Evolutionary conservation across 1,140 invertebrate species (phyloP).

Genomic region (Drosophila parabipectinata): DNA sequence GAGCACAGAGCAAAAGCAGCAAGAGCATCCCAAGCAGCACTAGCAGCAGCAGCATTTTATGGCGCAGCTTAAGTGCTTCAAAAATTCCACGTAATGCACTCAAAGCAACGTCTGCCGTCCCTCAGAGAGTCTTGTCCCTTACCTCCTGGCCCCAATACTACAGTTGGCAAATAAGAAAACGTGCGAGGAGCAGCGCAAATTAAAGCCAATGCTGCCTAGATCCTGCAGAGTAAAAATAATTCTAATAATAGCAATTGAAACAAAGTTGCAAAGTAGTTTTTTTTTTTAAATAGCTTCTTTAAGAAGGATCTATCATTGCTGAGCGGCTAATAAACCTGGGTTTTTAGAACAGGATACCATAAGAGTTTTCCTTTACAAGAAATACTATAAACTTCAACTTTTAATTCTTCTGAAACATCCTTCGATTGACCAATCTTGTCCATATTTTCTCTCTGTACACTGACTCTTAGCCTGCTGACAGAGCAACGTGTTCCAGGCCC

Average conservation of each 20-base stretch:
- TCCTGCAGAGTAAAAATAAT: constrained; percentile 7
- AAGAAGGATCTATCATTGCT: neutral
- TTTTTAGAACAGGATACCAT: neutral
- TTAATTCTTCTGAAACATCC: no score
- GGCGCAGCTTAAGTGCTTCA: constrained; percentile 81
- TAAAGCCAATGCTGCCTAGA: constrained; percentile 59
- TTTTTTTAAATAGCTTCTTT: no score
- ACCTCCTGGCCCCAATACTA: constrained; percentile 37
- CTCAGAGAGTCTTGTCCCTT: constrained; percentile 17
- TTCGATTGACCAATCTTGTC: no score
- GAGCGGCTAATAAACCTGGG: fast-evolving
- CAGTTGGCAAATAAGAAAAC: constrained; percentile 79
- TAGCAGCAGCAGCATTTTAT: constrained; percentile 74
- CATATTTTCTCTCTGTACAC: constrained; percentile 11
- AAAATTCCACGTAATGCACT: constrained; percentile 83
- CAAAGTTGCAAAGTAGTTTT: no score
- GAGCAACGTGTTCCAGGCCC: constrained; percentile 69
- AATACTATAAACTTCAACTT: no score
- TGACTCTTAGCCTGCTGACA: constrained; percentile 67
- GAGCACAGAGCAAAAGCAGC: constrained; percentile 36
- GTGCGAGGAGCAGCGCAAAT: constrained; percentile 74
- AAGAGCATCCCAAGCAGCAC: constrained; percentile 13
- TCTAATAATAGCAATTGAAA: neutral
- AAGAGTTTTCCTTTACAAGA: neutral
- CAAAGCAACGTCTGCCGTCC: constrained; percentile 74